phyloP scores from a whole-genome alignment of 2,113 vertebrate species.

The Trogon melanurus region DNA sequence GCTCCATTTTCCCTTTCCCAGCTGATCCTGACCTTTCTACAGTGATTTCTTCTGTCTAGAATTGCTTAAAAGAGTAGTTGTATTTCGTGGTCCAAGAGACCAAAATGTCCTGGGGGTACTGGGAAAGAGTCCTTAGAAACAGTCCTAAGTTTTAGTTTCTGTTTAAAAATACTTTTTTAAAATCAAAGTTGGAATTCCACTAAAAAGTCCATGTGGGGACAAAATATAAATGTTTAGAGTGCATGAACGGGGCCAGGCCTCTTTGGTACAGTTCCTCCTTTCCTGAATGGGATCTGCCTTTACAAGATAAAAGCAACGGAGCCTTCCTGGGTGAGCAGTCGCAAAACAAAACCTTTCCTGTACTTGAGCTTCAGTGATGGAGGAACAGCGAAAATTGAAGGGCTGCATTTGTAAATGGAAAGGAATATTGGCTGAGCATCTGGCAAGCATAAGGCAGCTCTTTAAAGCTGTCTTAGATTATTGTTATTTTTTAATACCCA shows the following conservation, averaged over 20 bases:
- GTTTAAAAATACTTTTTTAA: neutral
- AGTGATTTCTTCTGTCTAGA: neutral
- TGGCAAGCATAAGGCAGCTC: neutral
- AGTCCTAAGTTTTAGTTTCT: neutral
- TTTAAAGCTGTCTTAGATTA: neutral
- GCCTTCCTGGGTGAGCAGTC: neutral
- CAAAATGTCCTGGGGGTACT: neutral
- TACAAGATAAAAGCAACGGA: neutral
- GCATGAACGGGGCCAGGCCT: accelerated
- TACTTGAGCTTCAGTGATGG: neutral
- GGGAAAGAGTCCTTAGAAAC: neutral
- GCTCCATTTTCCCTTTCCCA: neutral
- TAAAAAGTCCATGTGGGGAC: neutral
- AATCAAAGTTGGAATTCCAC: neutral
- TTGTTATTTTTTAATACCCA: neutral
- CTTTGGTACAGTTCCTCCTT: neutral
- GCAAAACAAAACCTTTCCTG: neutral
- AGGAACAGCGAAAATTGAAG: neutral
- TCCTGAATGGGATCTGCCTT: neutral
- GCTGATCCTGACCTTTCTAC: neutral
- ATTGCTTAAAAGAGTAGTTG: neutral
- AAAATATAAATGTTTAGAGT: neutral
- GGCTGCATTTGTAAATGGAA: neutral
- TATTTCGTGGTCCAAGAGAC: neutral
- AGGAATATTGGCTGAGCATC: neutral